phyloP scores from a whole-genome alignment of 2,797 vertebrate species.

The Tokudaia tokunoshimensis region DNA sequence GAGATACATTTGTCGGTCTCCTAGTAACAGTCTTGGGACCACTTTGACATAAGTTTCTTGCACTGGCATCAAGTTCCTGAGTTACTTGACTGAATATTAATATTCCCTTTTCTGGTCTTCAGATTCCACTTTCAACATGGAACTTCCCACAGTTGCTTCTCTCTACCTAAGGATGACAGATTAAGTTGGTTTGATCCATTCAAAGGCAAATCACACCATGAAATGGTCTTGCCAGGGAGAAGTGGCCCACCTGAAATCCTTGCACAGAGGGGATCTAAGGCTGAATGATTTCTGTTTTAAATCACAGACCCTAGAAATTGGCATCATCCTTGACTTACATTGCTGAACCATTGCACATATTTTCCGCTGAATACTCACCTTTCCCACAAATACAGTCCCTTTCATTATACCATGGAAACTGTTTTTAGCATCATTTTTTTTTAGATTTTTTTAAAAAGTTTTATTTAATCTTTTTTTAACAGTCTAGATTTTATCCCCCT shows the following conservation, averaged over 20 bases:
- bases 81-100: slow-evolving; percentile 75
- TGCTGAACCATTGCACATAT: no score
- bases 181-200: not conserved
- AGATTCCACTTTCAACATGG: not conserved
- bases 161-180: not conserved
- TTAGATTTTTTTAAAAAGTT: no score
- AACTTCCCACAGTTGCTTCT: not conserved
- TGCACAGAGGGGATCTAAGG: not conserved
- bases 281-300: not conserved
- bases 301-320: no score
- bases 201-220: not conserved
- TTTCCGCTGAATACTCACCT: no score
- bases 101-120: slow-evolving; percentile 54
- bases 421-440: no score
- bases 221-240: not conserved
- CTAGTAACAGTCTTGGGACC: slow-evolving; percentile 84
- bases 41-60: slow-evolving; percentile 78
- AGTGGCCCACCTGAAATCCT: not conserved
- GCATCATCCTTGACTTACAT: no score
- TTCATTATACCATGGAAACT: no score
- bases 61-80: slow-evolving; percentile 74
- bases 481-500: no score
- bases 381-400: no score
- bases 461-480: no score
- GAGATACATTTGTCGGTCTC: slow-evolving; percentile 92